Conservation (phyloP, 2,888 invertebrate genomes). For the Dromius quadrimaculatus region DNA sequence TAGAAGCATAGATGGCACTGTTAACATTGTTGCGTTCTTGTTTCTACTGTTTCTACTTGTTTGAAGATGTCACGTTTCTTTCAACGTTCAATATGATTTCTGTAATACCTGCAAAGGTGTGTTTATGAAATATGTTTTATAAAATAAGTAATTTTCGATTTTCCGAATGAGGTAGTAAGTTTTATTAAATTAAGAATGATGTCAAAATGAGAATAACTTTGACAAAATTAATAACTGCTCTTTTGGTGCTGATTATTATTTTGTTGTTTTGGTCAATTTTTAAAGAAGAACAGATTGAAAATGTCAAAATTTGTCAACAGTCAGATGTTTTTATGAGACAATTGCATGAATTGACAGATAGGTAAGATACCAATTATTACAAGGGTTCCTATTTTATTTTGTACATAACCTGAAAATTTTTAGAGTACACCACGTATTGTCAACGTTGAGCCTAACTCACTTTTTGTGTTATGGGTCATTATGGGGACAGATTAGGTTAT, state of each 20-base stretch:
- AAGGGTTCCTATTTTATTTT: background rate
- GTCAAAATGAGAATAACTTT: slow-evolving; percentile 60
- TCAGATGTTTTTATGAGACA: slow-evolving; percentile 61
- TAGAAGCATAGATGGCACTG: background rate
- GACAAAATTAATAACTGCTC: slow-evolving; percentile 56
- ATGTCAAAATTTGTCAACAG: slow-evolving; percentile 61
- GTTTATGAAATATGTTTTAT: background rate
- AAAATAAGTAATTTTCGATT: background rate
- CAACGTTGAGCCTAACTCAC: slow-evolving; percentile 67
- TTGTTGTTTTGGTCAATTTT: slow-evolving; percentile 59
- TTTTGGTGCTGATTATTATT: slow-evolving; percentile 56
- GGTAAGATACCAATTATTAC: slow-evolving; percentile 54
- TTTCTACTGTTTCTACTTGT: background rate
- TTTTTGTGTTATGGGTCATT: slow-evolving; percentile 71
- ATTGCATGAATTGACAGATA: slow-evolving; percentile 61
- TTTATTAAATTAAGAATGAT: background rate
- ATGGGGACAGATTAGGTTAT: slow-evolving; percentile 70
- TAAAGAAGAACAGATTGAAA: slow-evolving; percentile 50
- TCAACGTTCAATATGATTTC: too few relatives aligned
- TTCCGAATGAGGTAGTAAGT: slow-evolving; percentile 1
- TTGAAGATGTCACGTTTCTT: too few relatives aligned
- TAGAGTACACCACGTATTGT: slow-evolving; percentile 65
- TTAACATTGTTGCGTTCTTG: background rate
- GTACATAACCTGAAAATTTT: slow-evolving; percentile 39
- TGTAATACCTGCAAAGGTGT: slow-evolving; percentile 9